Evolutionary conservation across 2,888 invertebrate genomes (phyloP), one percentile per base, ranked within the genome.

Genomic region (Pyrrhia umbra): DNA sequence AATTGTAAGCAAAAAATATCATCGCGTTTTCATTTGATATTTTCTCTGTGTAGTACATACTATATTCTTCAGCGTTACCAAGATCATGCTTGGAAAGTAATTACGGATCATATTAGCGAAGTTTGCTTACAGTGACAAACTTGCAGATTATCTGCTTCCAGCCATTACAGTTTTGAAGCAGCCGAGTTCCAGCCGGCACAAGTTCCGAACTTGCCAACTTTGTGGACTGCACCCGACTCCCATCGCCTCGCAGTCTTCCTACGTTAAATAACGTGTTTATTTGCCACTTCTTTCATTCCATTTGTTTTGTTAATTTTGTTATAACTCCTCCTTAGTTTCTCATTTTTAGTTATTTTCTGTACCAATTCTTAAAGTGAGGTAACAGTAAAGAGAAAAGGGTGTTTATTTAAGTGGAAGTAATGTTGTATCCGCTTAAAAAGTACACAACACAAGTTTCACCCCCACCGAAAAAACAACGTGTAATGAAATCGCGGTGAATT

Each of bases 111-210:
- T 83, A 85, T 90, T 87, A 89, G 84, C 63, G 58, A 86, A 92
- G 86, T 91, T 90, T 82, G 83, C 79, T 83, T 76, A 79, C 81
- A 86, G 84, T 85, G 86, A 87, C 89, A 90, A 92, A 91, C 88
- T 91, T 89, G 83, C 76, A 90, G 91, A 91, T 92, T 90, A 91
- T 91, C 89, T 89, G 80, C 88, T 89, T 85, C 80, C 81, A 89
- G 82, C 87, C 85, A 90, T 91, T 90, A 90, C 87, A 89, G 87
- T 89, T 90, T 85, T 81, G 86, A 88, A 89, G 88, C 80, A 88
- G 84, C 83, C 77, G 83, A 90, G 86, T 88, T 90, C 71, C 78
- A 86, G 81, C 76, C 84, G 71, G 81, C 81, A 72, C 80, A 87
- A 90, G 87, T 90, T 89, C 64, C 65, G 70, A 81, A 82, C 80